Base-by-base conservation (phyloP, 37 sponge, comb jelly and placozoan species). In the Geodia barretti region DNA sequence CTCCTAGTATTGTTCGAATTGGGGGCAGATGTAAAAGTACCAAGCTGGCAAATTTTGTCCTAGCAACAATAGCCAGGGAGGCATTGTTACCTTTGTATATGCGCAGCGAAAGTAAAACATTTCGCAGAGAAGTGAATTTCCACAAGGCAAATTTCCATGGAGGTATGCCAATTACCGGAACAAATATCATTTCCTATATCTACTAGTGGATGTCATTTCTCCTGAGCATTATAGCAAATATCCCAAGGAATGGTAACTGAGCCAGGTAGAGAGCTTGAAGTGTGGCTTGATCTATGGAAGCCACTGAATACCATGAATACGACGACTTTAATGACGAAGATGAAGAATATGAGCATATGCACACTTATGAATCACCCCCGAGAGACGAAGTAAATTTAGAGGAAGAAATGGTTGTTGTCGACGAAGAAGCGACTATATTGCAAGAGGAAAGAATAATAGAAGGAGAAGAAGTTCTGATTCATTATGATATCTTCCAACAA, bases 21-120 rank as follows among this genome's bases (percentile, higher is more conserved):
- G 98, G 98, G 59, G 94, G 96, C 0, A 74, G 96, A 8, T 87
- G 88, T 62, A 87, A 93, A 60, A 93, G 80, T 69, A 92, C 92
- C 24, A 71, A 62, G 2, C 37, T 98, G 36, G 68, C 84, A 34
- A 62, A 67, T 0, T 90, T 84, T 32, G 66, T 77, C 31, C 47
- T 97, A 7, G 41, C 63, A 47, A 73, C 71, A 19, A 60, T 72
- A 36, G 78, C 81, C 31, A 31, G 47, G n/a, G 34, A 31, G 1
- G 38, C 34, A 73, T 1, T 26, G 3, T 64, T 85, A 23, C 86
- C 86, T 64, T 3, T 0, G 0, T 0, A 29, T 24, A 21, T 79
- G 0, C 43, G 72, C 34, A 63, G 20, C 0, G 30, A 9, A 29
- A 65, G 21, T 29, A 38, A 2, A 30, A 61, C 29, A 3, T 40